Evolutionary conservation across 2,888 invertebrate genomes (phyloP), one percentile per base, ranked within the genome.

Genomic region (Quadroppia sp.): DNA sequence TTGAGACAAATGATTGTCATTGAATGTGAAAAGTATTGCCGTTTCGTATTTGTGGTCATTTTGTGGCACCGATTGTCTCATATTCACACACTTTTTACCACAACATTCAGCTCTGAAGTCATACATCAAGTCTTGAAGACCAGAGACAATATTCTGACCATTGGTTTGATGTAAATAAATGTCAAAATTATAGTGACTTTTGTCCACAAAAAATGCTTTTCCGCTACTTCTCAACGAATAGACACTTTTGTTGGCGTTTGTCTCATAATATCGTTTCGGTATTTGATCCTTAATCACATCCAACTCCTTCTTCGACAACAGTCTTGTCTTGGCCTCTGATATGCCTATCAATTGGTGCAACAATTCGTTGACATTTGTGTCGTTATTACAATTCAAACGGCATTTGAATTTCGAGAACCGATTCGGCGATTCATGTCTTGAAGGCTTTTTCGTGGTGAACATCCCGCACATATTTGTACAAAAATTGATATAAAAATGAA

Each of bases 121-220:
- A 61, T 61, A 61, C 61, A 61, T 61, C 11, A 61, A n/a, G 25
- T 61, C 61, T 32, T 32, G 2, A 59, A 9, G 17, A 9, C 6
- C 6, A 25, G 23, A 53, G 1, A 1, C 2, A n/a, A 3, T n/a
- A 7, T 36, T 61, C 4, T 28, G 23, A 32, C 1, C 15, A 36
- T 61, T 32, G 2, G 32, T 61, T 32, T 61, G 61, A 17, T 61
- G 61, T 25, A 30, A 61, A 32, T 61, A 61, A 32, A 61, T 61
- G 20, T 32, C 20, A n/a, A 13, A 61, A 61, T 61, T 20, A n/a
- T 36, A 61, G 2, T 32, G 7, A 61, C 61, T 30, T 15, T 32
- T n/a, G 32, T 61, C 36, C 17, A 61, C 32, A 32, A 61, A 61
- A 61, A 61, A 61, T 9, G 61, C n/a, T 30, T 61, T 61, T 61